These are phyloP conservation scores for Lepus americanus DNA, from an alignment of 2,113 vertebrate genomes.

Conservation along the genomic window DNA sequence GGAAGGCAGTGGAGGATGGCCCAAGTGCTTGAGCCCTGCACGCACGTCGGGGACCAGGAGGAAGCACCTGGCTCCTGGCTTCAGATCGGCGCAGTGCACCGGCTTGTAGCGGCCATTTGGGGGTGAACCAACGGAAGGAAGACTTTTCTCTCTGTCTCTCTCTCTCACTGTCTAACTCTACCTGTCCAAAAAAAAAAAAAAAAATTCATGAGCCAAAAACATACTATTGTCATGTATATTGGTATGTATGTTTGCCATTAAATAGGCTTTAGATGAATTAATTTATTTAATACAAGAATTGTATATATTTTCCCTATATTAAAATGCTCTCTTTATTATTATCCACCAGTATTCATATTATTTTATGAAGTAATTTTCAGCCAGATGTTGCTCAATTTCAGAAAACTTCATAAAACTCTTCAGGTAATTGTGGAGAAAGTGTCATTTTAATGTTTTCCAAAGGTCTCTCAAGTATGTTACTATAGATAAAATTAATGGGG, in stretches of 20 bases:
- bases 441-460: conserved; percentile 7
- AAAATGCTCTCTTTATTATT: conserved; percentile 60
- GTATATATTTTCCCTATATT: conserved; percentile 45
- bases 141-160: too few relatives aligned
- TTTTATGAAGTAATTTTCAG: conserved; percentile 67
- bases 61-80: too few relatives aligned
- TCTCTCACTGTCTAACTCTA: too few relatives aligned
- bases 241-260: conserved; percentile 57
- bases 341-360: conserved; percentile 56
- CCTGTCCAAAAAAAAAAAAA: too few relatives aligned
- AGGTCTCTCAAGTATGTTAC: not conserved
- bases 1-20: too few relatives aligned
- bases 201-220: not conserved
- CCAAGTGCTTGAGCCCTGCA: too few relatives aligned
- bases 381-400: conserved; percentile 28
- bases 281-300: conserved; percentile 49
- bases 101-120: too few relatives aligned
- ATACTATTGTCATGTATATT: conserved; percentile 13
- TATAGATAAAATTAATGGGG: not conserved
- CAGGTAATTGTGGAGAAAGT: conserved; percentile 21
- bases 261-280: conserved; percentile 68
- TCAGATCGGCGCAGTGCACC: too few relatives aligned
- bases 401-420: conserved; percentile 30
- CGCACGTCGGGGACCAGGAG: too few relatives aligned
- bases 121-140: too few relatives aligned